Evolutionary conservation across 1,140 invertebrate genomes (phyloP).

Genomic region (Hesperophylax magnus): DNA sequence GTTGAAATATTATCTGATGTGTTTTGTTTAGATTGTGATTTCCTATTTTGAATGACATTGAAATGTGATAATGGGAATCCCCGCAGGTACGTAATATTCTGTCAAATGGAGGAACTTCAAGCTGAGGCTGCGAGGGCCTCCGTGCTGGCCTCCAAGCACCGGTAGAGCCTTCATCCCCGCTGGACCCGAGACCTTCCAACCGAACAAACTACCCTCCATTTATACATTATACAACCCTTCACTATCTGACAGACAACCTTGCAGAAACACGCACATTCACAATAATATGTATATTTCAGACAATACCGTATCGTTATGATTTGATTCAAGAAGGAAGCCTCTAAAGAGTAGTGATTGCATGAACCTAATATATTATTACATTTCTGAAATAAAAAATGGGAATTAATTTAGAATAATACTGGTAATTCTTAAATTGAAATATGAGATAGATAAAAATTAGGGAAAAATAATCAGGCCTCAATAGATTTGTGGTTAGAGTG

Average conservation of each 20-base stretch:
- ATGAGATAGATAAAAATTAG: too few species aligned
- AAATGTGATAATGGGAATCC: constrained; percentile 51
- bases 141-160: constrained; percentile 72
- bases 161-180: constrained; percentile 68
- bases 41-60: neutral
- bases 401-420: too few species aligned
- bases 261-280: too few species aligned
- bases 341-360: too few species aligned
- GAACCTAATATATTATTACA: too few species aligned
- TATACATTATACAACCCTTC: constrained; percentile 1
- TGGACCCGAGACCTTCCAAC: constrained; percentile 19
- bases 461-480: too few species aligned
- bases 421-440: too few species aligned
- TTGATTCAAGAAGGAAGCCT: too few species aligned
- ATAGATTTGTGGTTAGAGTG: too few species aligned
- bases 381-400: too few species aligned
- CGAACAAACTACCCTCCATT: neutral
- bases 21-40: neutral
- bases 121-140: constrained; percentile 74
- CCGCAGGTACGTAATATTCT: constrained; percentile 84
- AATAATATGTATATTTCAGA: too few species aligned
- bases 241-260: constrained; percentile 2
- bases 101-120: constrained; percentile 83
- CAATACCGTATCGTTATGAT: too few species aligned
- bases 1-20: neutral